Percentiles rank a stretch among this genome's conserved stretches.
phyloP scores from a whole-genome alignment of 2,888 invertebrate species.

The Griposia aprilina region DNA sequence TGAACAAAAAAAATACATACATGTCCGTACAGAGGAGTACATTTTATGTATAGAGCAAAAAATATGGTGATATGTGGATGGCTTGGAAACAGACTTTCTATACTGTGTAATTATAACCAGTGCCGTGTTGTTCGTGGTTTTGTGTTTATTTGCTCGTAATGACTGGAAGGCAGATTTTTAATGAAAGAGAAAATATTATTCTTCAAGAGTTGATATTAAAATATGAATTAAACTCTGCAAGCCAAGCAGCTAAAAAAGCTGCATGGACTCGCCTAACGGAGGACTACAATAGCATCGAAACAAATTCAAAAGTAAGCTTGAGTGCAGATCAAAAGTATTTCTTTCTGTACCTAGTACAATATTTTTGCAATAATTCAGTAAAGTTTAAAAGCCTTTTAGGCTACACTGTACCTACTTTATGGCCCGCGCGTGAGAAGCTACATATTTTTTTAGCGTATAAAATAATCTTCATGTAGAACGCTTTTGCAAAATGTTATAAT shows the following conservation, averaged over 20 bases:
- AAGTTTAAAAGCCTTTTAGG: too few species aligned
- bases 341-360: not conserved
- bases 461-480: not conserved
- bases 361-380: too few species aligned
- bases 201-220: slow-evolving; percentile 3
- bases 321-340: not conserved
- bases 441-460: not conserved
- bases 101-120: not conserved
- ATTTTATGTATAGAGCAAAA: not conserved
- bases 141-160: not conserved
- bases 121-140: not conserved
- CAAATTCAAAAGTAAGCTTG: not conserved
- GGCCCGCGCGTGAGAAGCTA: not conserved
- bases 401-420: not conserved
- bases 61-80: not conserved
- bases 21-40: too few species aligned
- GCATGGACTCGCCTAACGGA: not conserved
- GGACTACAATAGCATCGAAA: not conserved
- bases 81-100: not conserved
- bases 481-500: not conserved
- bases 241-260: not conserved
- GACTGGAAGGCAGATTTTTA: not conserved
- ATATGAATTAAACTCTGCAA: not conserved
- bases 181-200: not conserved
- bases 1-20: not conserved